Conservation (phyloP, 1,140 invertebrate genomes). For the Orius insidiosus region DNA sequence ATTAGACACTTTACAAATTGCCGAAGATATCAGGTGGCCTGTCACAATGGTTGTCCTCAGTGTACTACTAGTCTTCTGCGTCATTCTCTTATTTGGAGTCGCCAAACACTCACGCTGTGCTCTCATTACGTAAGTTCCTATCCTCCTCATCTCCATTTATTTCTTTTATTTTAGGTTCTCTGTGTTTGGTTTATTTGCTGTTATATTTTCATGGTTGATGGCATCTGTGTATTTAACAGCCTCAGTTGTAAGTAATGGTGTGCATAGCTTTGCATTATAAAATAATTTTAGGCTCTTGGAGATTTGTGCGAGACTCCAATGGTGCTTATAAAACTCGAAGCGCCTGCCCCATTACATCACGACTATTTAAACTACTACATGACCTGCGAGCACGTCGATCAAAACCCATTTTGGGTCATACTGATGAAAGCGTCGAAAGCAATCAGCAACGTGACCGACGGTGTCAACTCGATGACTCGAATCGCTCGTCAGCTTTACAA, state of each 20-base stretch:
- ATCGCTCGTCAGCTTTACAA: slow-evolving; percentile 44
- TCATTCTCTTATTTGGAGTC: slow-evolving; percentile 64
- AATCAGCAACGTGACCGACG: slow-evolving; percentile 46
- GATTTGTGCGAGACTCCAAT: slow-evolving; percentile 60
- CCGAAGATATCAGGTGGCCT: slow-evolving; percentile 43
- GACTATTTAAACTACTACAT: slow-evolving; percentile 65
- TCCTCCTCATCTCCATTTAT: neutral
- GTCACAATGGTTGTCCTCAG: slow-evolving; percentile 59
- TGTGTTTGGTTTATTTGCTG: slow-evolving; percentile 70
- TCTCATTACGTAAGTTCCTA: slow-evolving; percentile 48
- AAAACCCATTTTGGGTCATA: slow-evolving; percentile 37
- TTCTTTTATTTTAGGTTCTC: slow-evolving; percentile 40
- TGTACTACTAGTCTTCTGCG: slow-evolving; percentile 57
- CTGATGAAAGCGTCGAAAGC: slow-evolving; percentile 55
- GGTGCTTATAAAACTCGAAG: slow-evolving; percentile 26
- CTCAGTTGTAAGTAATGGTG: slow-evolving; percentile 36
- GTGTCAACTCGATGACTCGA: slow-evolving; percentile 38
- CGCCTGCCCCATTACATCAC: slow-evolving; percentile 23
- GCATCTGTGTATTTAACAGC: slow-evolving; percentile 64
- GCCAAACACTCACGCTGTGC: slow-evolving; percentile 65
- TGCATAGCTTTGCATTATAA: neutral
- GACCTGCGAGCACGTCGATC: slow-evolving; percentile 55
- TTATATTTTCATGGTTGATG: slow-evolving; percentile 79
- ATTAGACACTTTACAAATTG: slow-evolving; percentile 25
- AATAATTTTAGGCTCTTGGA: slow-evolving; percentile 38